Evolutionary conservation across 2,797 vertebrate genomes (phyloP).

Genomic region (Miichthys miiuy): DNA sequence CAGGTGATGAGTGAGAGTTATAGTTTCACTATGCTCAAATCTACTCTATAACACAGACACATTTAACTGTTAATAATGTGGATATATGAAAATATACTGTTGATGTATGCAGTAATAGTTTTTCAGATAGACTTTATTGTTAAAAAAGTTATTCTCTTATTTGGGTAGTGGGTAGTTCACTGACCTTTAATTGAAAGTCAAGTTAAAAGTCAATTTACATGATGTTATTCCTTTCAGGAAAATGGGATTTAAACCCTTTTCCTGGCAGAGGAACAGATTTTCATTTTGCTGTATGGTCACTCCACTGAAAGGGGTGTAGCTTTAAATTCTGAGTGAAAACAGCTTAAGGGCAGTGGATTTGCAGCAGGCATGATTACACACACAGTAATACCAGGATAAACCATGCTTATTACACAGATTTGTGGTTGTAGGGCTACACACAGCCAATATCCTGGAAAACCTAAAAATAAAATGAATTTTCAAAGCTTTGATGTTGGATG

Average conservation of each 20-base stretch:
- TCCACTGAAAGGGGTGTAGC: conserved; percentile 22
- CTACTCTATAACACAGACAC: background rate
- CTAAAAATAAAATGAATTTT: conserved; percentile 27
- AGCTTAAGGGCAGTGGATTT: conserved; percentile 70
- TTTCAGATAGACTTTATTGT: background rate
- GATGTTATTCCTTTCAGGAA: background rate
- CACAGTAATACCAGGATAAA: conserved; percentile 71
- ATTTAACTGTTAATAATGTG: conserved; percentile 1
- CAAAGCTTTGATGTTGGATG: conserved; percentile 5
- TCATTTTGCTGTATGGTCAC: conserved; percentile 17
- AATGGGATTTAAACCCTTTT: background rate
- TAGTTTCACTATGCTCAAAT: background rate
- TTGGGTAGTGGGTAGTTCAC: too few relatives aligned
- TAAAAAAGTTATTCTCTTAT: background rate
- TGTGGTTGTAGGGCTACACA: conserved; percentile 39
- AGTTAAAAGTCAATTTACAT: too few relatives aligned
- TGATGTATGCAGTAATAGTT: background rate
- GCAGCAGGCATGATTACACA: conserved; percentile 66
- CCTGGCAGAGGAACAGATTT: background rate
- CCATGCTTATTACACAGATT: conserved; percentile 68
- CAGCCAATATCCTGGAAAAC: conserved; percentile 56
- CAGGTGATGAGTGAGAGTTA: background rate
- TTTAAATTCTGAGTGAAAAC: conserved; percentile 61
- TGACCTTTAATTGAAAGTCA: too few relatives aligned
- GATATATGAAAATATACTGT: background rate